phyloP scores from a whole-genome alignment of 2,797 vertebrate genomes.

The Karalla daura region DNA sequence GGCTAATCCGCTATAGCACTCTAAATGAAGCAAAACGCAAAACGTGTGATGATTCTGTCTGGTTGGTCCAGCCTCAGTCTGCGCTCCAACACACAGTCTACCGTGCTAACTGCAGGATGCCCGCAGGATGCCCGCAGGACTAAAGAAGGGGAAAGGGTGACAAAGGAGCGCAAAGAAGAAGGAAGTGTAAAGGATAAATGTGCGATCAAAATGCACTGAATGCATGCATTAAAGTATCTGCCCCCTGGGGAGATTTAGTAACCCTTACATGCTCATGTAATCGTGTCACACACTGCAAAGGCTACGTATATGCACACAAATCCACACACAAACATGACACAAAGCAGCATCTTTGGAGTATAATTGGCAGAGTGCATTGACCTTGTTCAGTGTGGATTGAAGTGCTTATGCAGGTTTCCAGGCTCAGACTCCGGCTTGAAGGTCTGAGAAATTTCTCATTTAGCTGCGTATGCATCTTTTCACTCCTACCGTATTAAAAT shows the following conservation, averaged over 20 bases:
- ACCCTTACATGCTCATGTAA: conserved; percentile 56
- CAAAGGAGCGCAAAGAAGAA: conserved; percentile 12
- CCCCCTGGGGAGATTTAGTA: conserved; percentile 44
- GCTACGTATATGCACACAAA: background rate
- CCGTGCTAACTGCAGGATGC: conserved; percentile 1
- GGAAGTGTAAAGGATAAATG: conserved; percentile 32
- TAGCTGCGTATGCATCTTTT: conserved; percentile 72
- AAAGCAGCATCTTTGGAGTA: conserved; percentile 38
- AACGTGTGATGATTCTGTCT: conserved; percentile 14
- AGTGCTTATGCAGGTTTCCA: conserved; percentile 51
- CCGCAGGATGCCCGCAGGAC: conserved; percentile 23
- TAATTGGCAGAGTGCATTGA: conserved; percentile 54
- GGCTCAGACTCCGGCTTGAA: conserved; percentile 27
- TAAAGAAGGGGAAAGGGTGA: conserved; percentile 12
- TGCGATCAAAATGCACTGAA: conserved; percentile 54
- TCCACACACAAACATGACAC: conserved; percentile 6
- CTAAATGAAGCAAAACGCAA: too few species aligned
- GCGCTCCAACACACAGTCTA: conserved; percentile 21
- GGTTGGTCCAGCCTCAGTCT: background rate
- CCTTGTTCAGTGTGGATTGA: conserved; percentile 56
- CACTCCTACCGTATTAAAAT: conserved; percentile 70
- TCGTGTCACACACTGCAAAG: conserved; percentile 44
- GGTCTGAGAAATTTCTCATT: conserved; percentile 55
- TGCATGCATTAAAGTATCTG: conserved; percentile 39
- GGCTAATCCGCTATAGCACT: too few species aligned